Base-by-base conservation (phyloP, 2,888 invertebrate species). In the Thymelicus sylvestris region DNA sequence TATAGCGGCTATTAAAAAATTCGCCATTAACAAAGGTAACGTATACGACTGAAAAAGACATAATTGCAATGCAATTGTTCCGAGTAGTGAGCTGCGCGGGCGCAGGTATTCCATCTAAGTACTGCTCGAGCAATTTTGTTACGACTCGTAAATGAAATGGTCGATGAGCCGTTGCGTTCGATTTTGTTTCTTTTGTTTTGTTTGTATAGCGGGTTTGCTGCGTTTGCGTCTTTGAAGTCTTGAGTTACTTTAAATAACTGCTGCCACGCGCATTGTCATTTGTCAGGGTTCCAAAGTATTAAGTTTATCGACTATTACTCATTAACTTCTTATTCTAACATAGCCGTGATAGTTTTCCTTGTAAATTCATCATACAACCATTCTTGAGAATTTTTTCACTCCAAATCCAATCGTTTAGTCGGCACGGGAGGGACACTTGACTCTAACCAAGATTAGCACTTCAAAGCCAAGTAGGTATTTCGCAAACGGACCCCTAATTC, bases 1-100 rank as follows among this genome's bases (percentile, higher is more conserved):
- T 77, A 75, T 74, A 73, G 72, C 71, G 73, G 50, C 52, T 64
- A 68, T 73, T 67, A 76, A 77, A 79, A 75, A 75, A 74, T 72
- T 74, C 73, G 74, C 75, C 50, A 67, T 67, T 67, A 67, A 52
- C 67, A 61, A 67, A 62, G 72, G 76, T 76, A 75, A 72, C 62
- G 66, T 74, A 77, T 75, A 76, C 73, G 65, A 57, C 73, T 73
- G 73, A 75, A 76, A 76, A 77, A 75, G 74, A 72, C 72, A 68
- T 76, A 78, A 78, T 74, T 73, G 72, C 72, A 66, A 67, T n/a
- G 70, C 73, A 64, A 75, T 73, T 52, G 60, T 61, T 62, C 75
- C 75, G 74, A 74, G 75, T 73, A 74, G 68, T 61, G 71, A 72
- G 71, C 12, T 66, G 63, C 44, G 44, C 48, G 24, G 44, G 63